phyloP scores from a whole-genome alignment of 2,888 invertebrate genomes.

The Balanococcus diminutus region DNA sequence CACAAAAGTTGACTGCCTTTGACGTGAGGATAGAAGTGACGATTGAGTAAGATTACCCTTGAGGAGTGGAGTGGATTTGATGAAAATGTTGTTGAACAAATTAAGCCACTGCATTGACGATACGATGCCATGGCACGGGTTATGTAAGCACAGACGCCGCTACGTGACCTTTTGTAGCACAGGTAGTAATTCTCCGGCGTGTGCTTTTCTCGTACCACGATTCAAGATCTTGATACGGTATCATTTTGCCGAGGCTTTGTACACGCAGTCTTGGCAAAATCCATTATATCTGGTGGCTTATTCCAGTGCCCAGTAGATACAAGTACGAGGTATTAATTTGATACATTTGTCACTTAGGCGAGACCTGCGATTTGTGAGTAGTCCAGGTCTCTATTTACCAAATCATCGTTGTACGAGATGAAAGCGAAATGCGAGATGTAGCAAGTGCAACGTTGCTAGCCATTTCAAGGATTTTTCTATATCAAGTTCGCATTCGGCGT shows the following conservation, averaged over 20 bases:
- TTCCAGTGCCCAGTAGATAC: too few relatives aligned
- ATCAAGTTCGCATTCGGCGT: not conserved
- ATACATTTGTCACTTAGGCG: not conserved
- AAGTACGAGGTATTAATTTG: not conserved
- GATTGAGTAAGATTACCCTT: constrained; percentile 10
- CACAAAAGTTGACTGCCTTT: not conserved
- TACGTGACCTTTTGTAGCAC: not conserved
- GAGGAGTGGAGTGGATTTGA: not conserved
- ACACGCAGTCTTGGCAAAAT: too few relatives aligned
- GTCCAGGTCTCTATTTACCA: not conserved
- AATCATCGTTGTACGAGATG: not conserved
- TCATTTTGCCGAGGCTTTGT: too few relatives aligned
- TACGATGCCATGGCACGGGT: not conserved
- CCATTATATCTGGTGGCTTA: too few relatives aligned
- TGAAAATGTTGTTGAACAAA: not conserved
- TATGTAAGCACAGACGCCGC: not conserved
- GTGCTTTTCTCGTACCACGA: not conserved
- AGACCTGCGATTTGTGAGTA: too few relatives aligned
- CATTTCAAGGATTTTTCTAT: not conserved
- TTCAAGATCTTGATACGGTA: not conserved
- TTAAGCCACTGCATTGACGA: not conserved
- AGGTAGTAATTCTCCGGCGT: not conserved
- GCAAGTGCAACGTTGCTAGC: not conserved
- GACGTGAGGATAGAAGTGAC: not conserved
- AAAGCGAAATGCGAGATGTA: constrained; percentile 8